Base-by-base conservation (phyloP, 2,888 invertebrate species). In the Eustalomyia histrio region DNA sequence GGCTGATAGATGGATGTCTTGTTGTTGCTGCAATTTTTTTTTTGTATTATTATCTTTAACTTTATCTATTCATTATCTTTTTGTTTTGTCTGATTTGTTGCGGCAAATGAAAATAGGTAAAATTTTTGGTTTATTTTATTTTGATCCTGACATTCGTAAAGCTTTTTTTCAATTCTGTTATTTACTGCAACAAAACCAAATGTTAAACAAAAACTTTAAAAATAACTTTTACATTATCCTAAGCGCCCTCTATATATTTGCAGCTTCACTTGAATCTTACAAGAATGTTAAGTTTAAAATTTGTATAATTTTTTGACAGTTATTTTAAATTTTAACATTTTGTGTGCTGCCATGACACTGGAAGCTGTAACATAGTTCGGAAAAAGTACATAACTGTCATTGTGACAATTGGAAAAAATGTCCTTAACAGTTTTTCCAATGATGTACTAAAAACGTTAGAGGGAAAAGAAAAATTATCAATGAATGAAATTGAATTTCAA, bases 41-140 rank as follows among this genome's bases (percentile, higher is more conserved):
- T 57, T 65, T n/a, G n/a, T 71, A 53, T 53, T 76, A 52, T 65
- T 76, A 47, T 73, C 63, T 47, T 50, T 58, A 10, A 33, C 24
- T 61, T 78, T 78, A 57, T 82, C 64, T 64, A 18, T 43, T 50
- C 17, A 63, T 72, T 57, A 53, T 63, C 47, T 43, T 43, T 76
- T 67, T 55, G 16, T 71, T 79, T 82, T 60, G 61, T 72, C 33
- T 55, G 63, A 68, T 78, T 76, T 79, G 67, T 79, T 79, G 82
- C 82, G 79, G 79, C 79, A 72, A 79, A 79, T 75, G 79, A 79
- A 79, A 79, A 79, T 75, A 64, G 79, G 60, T 47, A 79, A 79
- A 82, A 82, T 33, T 35, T 67, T 75, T 78, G 5, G n/a, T n/a
- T 24, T 1, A 33, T 33, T 80, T 78, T 81, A 68, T 81, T 81